phyloP scores from a whole-genome alignment of 23 tunicate species.

The Pegea sp. region DNA sequence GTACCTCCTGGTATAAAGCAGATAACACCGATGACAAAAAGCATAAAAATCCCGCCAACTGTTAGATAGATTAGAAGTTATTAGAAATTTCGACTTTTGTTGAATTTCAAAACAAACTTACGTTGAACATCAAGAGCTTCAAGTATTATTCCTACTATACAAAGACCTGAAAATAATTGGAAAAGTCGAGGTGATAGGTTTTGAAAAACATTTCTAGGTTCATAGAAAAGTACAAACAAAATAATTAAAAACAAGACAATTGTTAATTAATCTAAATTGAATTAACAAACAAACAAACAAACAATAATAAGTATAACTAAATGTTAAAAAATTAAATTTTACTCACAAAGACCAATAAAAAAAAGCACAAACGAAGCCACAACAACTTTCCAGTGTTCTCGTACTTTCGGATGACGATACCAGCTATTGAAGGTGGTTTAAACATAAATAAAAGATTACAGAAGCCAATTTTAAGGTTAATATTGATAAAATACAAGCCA shows the following conservation, averaged over 20 bases:
- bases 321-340: background rate
- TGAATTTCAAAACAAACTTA: no score
- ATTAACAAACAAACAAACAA: no score
- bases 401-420: slow-evolving; percentile 90
- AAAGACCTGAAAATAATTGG: slow-evolving; percentile 27
- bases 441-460: background rate
- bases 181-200: no score
- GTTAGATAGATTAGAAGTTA: no score
- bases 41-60: slow-evolving; percentile 83
- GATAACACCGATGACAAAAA: slow-evolving; percentile 77
- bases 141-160: slow-evolving; percentile 59
- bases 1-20: slow-evolving; percentile 91
- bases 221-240: no score
- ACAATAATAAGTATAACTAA: background rate
- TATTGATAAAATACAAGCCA: no score
- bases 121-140: slow-evolving; percentile 58
- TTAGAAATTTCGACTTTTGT: no score
- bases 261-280: no score
- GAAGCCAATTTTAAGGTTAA: background rate
- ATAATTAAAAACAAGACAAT: no score
- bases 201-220: no score
- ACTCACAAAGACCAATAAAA: slow-evolving; percentile 88
- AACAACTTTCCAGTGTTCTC: slow-evolving; percentile 94
- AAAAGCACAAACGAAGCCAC: slow-evolving; percentile 75
- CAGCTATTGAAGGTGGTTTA: slow-evolving; percentile 42